Conservation (phyloP, 2,113 vertebrate species). For the Grus americana region DNA sequence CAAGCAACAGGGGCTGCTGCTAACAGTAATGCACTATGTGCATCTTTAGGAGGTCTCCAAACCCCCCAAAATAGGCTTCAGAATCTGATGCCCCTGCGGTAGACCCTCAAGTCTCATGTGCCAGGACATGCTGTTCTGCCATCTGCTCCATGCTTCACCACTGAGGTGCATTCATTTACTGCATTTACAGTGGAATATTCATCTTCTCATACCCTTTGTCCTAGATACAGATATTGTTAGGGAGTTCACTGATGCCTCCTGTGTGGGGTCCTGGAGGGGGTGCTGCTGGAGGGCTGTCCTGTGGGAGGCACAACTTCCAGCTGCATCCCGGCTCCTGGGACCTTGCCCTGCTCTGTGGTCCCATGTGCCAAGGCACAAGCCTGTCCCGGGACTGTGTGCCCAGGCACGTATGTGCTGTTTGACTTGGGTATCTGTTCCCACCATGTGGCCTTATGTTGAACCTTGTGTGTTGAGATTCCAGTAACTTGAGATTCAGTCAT, state of each 20-base stretch:
- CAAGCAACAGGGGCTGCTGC: not conserved
- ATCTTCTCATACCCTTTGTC: not conserved
- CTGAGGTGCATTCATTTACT: not conserved
- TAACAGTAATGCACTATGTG: rapidly evolving
- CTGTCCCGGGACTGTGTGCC: rapidly evolving
- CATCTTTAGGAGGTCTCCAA: not conserved
- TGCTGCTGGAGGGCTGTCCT: not conserved
- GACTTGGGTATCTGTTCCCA: not conserved
- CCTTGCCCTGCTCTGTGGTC: not conserved
- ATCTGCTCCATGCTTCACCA: not conserved
- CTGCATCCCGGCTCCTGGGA: not conserved
- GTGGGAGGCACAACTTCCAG: not conserved
- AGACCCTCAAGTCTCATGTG: not conserved
- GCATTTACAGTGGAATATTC: not conserved
- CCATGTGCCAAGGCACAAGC: not conserved
- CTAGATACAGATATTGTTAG: not conserved
- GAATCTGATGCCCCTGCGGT: not conserved
- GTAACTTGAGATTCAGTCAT: not conserved
- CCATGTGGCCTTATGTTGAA: not conserved
- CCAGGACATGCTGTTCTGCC: not conserved
- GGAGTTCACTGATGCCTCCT: not conserved
- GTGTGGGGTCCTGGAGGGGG: not conserved
- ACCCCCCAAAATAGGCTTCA: not conserved
- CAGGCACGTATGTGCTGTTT: not conserved
- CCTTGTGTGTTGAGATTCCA: not conserved